Conservation (phyloP, 1,140 invertebrate species). For the Gryllus bimaculatus region DNA sequence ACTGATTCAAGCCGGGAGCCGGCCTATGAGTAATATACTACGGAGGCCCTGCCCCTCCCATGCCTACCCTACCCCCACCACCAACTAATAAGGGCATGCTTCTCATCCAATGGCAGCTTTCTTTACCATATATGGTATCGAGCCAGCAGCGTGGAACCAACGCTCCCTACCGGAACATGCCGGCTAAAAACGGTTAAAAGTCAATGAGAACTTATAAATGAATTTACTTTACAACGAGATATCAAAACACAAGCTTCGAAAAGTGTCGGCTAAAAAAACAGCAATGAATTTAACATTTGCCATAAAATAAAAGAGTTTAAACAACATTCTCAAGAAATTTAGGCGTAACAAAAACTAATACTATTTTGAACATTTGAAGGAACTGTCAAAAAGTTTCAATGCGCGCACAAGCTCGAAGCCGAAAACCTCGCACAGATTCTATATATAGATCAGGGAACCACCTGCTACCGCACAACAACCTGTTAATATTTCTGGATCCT, state of each 20-base stretch:
- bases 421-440: not conserved
- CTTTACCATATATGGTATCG: constrained; percentile 47
- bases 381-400: not conserved
- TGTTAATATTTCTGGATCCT: not conserved
- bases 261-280: not conserved
- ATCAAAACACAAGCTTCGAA: not conserved
- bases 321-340: not conserved
- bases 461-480: constrained; percentile 13
- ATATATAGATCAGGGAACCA: constrained; percentile 13
- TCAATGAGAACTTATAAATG: not conserved
- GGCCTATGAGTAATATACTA: constrained; percentile 18
- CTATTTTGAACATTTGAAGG: not conserved
- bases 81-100: constrained; percentile 17
- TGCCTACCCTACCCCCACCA: constrained; percentile 26
- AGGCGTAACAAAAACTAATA: not conserved
- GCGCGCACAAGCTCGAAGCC: not conserved
- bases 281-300: not conserved
- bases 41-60: constrained; percentile 10
- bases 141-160: constrained; percentile 25
- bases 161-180: constrained; percentile 19
- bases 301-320: not conserved
- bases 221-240: not conserved
- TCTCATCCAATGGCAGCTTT: constrained; percentile 39
- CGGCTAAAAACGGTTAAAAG: constrained; percentile 7
- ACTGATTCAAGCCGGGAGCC: constrained; percentile 7